Evolutionary conservation across 2,113 vertebrate species (phyloP).

Genomic region (Lates calcarifer): DNA sequence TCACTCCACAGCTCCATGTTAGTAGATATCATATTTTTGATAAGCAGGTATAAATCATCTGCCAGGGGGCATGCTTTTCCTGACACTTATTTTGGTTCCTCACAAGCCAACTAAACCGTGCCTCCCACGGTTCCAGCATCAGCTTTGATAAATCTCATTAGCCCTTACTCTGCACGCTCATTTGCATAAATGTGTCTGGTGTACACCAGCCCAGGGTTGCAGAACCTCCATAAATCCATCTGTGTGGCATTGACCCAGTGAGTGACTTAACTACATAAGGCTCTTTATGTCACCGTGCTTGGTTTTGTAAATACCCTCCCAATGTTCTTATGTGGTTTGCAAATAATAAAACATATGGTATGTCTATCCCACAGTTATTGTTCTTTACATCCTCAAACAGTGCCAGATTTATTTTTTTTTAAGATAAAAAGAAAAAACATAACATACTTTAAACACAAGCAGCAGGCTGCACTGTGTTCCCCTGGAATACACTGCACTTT

Average conservation of each 20-base stretch:
- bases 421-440: not conserved
- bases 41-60: conserved; percentile 72
- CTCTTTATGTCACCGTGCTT: conserved; percentile 27
- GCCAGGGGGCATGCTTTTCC: conserved; percentile 40
- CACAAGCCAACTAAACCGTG: conserved; percentile 50
- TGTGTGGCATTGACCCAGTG: conserved; percentile 37
- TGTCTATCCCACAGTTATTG: conserved; percentile 25
- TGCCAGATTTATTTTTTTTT: not conserved
- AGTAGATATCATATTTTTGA: conserved; percentile 59
- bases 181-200: conserved; percentile 65
- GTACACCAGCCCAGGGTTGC: conserved; percentile 29
- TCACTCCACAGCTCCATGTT: conserved; percentile 37
- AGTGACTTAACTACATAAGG: conserved; percentile 4
- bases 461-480: conserved; percentile 3
- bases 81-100: conserved; percentile 60
- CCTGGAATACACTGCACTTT: conserved; percentile 31
- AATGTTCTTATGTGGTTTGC: conserved; percentile 32
- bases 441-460: conserved; percentile 19
- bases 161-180: conserved; percentile 51
- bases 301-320: conserved; percentile 10
- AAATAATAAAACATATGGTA: conserved; percentile 29
- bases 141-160: conserved; percentile 73
- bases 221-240: conserved; percentile 37
- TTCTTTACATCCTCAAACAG: conserved; percentile 14
- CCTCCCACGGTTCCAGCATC: conserved; percentile 64